Evolutionary conservation across 2,797 vertebrate species (phyloP).

Genomic region (Pipistrellus nathusii): DNA sequence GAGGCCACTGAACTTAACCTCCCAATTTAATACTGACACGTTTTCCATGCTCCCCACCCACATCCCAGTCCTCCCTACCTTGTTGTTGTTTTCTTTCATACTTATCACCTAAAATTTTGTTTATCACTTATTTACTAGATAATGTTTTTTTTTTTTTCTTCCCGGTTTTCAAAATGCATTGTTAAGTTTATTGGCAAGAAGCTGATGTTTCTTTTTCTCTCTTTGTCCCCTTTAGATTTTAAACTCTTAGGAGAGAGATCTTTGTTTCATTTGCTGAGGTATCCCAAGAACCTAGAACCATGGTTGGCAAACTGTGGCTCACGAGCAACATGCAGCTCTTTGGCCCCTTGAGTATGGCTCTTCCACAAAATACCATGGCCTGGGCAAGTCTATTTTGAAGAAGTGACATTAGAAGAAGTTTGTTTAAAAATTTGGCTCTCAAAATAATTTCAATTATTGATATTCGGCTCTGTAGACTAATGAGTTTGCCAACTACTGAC

Average conservation of each 20-base stretch:
- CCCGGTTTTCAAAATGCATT: too few relatives aligned
- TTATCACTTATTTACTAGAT: background rate
- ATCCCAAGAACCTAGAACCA: background rate
- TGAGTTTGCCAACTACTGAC: too few relatives aligned
- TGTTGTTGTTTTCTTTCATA: background rate
- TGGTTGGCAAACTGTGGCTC: too few relatives aligned
- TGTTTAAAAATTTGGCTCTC: too few relatives aligned
- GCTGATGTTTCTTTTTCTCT: background rate
- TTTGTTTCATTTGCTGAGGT: slow-evolving; percentile 11
- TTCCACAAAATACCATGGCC: too few relatives aligned
- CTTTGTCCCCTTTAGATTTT: background rate
- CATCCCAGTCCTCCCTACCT: background rate
- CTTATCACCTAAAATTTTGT: background rate
- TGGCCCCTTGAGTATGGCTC: too few relatives aligned
- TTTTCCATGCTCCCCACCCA: background rate
- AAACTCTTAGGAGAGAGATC: background rate
- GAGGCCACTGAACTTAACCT: fast-evolving
- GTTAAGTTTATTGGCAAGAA: too few relatives aligned
- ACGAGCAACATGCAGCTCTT: too few relatives aligned
- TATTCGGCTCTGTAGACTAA: too few relatives aligned
- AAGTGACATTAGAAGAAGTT: too few relatives aligned
- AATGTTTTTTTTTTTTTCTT: background rate
- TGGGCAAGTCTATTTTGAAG: too few relatives aligned
- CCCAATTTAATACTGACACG: background rate
- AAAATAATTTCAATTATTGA: too few relatives aligned